A percentile compares a stretch with the other conserved stretches of the same genome.
These are phyloP conservation scores for Tenebrosternarchus preto DNA, from an alignment of 2,113 vertebrate species.

Conservation along the genomic window DNA sequence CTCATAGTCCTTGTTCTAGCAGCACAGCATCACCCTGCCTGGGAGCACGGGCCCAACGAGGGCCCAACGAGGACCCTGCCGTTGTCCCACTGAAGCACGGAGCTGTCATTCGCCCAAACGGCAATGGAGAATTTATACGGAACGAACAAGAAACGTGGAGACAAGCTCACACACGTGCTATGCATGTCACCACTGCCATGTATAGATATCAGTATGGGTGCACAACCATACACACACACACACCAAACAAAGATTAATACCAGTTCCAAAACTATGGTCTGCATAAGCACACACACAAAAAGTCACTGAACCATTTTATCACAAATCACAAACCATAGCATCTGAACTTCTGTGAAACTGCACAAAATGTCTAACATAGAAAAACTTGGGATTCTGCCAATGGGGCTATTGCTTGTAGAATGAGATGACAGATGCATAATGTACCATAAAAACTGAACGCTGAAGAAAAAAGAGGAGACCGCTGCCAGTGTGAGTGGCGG, in stretches of 20 bases:
- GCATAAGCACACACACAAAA: slow-evolving; percentile 24
- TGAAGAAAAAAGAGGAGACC: slow-evolving; percentile 1
- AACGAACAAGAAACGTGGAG: background rate
- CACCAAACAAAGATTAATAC: background rate
- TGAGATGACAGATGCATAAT: slow-evolving; percentile 19
- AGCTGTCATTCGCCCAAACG: slow-evolving; percentile 14
- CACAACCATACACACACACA: slow-evolving; percentile 12
- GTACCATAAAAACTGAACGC: background rate
- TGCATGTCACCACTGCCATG: slow-evolving; percentile 42
- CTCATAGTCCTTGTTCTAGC: slow-evolving; percentile 45
- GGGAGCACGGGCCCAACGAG: slow-evolving; percentile 11
- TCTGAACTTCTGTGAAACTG: background rate
- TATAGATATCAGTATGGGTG: slow-evolving; percentile 19
- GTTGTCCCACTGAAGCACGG: background rate
- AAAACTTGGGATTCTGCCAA: slow-evolving; percentile 17
- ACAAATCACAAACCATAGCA: background rate
- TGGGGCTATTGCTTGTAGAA: slow-evolving; percentile 50
- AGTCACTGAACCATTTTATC: background rate
- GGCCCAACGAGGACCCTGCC: background rate
- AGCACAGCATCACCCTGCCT: slow-evolving; percentile 31
- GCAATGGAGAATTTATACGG: background rate
- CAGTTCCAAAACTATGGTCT: background rate
- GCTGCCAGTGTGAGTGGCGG: slow-evolving; percentile 33
- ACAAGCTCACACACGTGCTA: background rate
- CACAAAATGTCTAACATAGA: background rate